A percentile compares a stretch with the other conserved stretches of the same genome.
These are phyloP conservation scores for Hirudo medicinalis DNA, from an alignment of 1,140 invertebrate species.

Conservation along the genomic window DNA sequence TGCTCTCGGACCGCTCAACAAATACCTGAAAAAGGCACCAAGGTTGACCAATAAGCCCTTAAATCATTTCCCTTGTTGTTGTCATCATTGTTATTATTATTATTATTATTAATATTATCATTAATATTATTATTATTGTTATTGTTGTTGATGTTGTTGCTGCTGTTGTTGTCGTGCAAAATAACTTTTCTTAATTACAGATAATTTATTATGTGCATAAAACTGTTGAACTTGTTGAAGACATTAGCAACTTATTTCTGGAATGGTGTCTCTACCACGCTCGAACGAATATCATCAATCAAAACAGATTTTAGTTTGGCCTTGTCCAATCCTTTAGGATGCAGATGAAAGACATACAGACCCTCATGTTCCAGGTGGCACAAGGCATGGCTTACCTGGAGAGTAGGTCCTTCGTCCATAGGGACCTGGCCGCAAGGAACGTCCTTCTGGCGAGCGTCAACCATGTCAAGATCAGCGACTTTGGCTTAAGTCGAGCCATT, in stretches of 20 bases:
- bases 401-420: constrained; percentile 56
- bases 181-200: too few species aligned
- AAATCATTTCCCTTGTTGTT: too few species aligned
- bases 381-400: constrained; percentile 79
- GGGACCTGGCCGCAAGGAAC: constrained; percentile 82
- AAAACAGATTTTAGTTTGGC: background rate
- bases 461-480: constrained; percentile 70
- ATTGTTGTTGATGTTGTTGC: too few species aligned
- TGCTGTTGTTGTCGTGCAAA: too few species aligned
- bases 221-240: too few species aligned
- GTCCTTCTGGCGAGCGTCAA: constrained; percentile 67
- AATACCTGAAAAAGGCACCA: constrained; percentile 38
- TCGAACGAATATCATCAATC: background rate
- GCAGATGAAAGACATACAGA: constrained; percentile 19
- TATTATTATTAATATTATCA: too few species aligned
- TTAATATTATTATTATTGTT: too few species aligned
- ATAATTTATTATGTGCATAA: too few species aligned
- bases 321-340: background rate
- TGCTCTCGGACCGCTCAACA: constrained; percentile 43
- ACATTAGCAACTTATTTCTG: too few species aligned
- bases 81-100: too few species aligned
- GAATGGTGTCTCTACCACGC: too few species aligned
- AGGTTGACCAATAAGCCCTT: background rate
- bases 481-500: constrained; percentile 40
- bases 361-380: constrained; percentile 35